These are phyloP conservation scores for Solea senegalensis DNA, from an alignment of 2,113 vertebrate species.

Conservation along the genomic window DNA sequence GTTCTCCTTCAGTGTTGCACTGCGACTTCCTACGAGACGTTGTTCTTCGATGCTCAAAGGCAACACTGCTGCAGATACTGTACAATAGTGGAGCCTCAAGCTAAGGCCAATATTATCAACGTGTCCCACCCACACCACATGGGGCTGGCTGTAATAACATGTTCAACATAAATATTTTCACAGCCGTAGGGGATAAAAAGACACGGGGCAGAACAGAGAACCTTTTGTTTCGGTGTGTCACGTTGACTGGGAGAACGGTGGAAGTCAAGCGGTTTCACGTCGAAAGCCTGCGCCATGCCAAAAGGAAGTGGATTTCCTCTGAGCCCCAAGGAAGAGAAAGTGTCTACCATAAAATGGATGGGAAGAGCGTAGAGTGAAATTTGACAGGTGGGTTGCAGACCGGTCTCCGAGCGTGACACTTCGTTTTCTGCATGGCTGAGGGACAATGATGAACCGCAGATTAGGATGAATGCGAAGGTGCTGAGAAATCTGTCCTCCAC, in stretches of 20 bases:
- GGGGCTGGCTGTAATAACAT: constrained; percentile 36
- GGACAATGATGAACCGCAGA: constrained; percentile 61
- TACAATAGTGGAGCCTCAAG: constrained; percentile 16
- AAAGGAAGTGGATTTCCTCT: constrained; percentile 23
- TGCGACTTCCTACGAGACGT: constrained; percentile 26
- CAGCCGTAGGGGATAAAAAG: constrained; percentile 24
- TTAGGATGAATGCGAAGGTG: constrained; percentile 61
- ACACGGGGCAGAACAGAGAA: constrained; percentile 15
- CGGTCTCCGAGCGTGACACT: constrained; percentile 53
- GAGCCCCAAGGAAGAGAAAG: constrained; percentile 18
- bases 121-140: constrained; percentile 3
- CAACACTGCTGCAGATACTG: background rate
- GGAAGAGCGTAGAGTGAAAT: constrained; percentile 35
- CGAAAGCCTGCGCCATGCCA: constrained; percentile 7
- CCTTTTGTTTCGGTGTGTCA: constrained; percentile 24
- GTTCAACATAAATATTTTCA: constrained; percentile 38
- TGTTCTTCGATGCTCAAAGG: constrained; percentile 36
- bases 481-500: constrained; percentile 47
- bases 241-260: constrained; percentile 40
- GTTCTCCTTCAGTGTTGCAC: background rate
- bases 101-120: constrained; percentile 20
- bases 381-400: constrained; percentile 55
- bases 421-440: constrained; percentile 70
- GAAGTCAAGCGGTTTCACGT: constrained; percentile 50
- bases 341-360: constrained; percentile 5